Evolutionary conservation across 2,888 invertebrate species (phyloP).

Genomic region (Euphydryas editha): DNA sequence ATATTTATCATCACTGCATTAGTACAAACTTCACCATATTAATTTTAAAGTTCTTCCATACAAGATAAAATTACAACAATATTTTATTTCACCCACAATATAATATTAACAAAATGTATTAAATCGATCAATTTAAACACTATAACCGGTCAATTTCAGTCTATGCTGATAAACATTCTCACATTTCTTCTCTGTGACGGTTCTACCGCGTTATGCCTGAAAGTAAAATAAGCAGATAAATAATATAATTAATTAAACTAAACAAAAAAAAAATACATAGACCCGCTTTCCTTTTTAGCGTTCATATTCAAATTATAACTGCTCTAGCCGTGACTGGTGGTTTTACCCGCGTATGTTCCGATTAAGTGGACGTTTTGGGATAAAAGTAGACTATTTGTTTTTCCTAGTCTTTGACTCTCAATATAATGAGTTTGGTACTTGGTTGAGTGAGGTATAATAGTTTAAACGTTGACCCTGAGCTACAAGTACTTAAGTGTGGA

Average conservation of each 20-base stretch:
- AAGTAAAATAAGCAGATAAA: constrained; percentile 12
- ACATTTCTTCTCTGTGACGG: constrained; percentile 26
- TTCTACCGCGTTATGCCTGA: constrained; percentile 23
- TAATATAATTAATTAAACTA: not conserved
- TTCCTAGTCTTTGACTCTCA: too few species aligned
- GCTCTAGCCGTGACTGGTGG: too few species aligned
- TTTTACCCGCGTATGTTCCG: too few species aligned
- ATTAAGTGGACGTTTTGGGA: too few species aligned
- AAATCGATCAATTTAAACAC: not conserved
- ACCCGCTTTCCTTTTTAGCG: too few species aligned
- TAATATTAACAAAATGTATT: not conserved
- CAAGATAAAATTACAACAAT: constrained; percentile 1
- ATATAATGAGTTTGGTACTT: too few species aligned
- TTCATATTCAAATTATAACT: too few species aligned
- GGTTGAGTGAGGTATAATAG: too few species aligned
- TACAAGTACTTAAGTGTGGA: too few species aligned
- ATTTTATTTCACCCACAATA: not conserved
- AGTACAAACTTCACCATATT: not conserved
- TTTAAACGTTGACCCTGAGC: too few species aligned
- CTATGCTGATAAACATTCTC: constrained; percentile 35
- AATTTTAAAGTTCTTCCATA: constrained; percentile 1
- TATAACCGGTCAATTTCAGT: constrained; percentile 20
- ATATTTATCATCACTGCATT: not conserved
- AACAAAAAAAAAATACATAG: not conserved
- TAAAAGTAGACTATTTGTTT: too few species aligned